Base-by-base conservation (phyloP, 1,140 invertebrate genomes). In the Achatina immaculata region DNA sequence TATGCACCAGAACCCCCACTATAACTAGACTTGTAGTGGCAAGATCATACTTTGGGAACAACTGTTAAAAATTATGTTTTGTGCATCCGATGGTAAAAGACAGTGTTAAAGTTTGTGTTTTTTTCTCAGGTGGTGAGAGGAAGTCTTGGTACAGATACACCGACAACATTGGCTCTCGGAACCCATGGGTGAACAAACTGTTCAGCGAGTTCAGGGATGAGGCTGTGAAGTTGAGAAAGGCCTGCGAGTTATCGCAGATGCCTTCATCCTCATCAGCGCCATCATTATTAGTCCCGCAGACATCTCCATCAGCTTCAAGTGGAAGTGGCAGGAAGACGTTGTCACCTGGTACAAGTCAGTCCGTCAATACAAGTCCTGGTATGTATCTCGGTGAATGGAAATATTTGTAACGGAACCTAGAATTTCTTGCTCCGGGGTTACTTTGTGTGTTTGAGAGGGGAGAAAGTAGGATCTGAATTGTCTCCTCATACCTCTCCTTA, bases 131-230 rank as follows among this genome's bases (percentile, higher is more conserved):
- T 88, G 94, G 95, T 16, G 95, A 95, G 90, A 93, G 96, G 83
- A 94, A 95, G 84, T 95, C 97, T 91, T 99, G 97, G 97, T 94
- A 95, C 66, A 89, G 89, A 73, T 93, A 91, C 85, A 87, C 86
- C 58, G 92, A 92, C 83, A 91, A 90, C 62, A 89, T 89, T 65
- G 87, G 88, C 34, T 88, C 88, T 62, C 84, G 91, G 11, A 90
- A 89, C 76, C 83, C 84, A 9, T 93, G 92, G 91, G 87, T 92
- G n/a, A 88, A 90, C 78, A 87, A 90, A 69, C 89, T 92, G 48
- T 88, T 92, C 42, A 81, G 82, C 43, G 84, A 85, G 40, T 92
- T 92, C 81, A 86, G 89, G 72, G 86, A 87, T 73, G 89, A 90
- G 38, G 88, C 85, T 14, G 81, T 81, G 3, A 85, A 82, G 72